These are phyloP conservation scores for Zootoca vivipara DNA, from an alignment of 2,113 vertebrate genomes.

Conservation along the genomic window DNA sequence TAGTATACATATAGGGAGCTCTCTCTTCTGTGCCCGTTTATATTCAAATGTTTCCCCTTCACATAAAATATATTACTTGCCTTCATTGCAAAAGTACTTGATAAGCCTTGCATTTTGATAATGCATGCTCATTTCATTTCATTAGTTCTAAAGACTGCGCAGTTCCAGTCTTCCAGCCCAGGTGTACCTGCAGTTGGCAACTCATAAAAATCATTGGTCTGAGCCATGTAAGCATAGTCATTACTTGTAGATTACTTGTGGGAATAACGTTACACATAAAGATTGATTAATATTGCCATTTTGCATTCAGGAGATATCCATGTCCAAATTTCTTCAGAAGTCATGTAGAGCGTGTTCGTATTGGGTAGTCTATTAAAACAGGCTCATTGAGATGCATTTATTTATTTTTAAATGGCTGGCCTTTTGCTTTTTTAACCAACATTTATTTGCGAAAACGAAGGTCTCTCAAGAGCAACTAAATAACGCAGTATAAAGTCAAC, in stretches of 20 bases:
- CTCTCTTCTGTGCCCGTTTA: slow-evolving; percentile 1
- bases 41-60: slow-evolving; percentile 1
- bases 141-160: not conserved
- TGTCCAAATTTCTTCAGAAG: slow-evolving; percentile 14
- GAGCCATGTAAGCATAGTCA: not conserved
- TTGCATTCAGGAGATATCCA: slow-evolving; percentile 12
- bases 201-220: slow-evolving; percentile 1
- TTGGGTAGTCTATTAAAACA: not conserved
- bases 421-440: not conserved
- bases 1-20: not conserved
- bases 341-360: not conserved
- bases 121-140: not conserved
- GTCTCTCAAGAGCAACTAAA: not conserved
- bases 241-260: not conserved
- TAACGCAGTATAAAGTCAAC: not conserved
- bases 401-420: not conserved
- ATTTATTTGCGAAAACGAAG: not conserved
- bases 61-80: not conserved
- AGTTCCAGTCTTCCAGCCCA: not conserved
- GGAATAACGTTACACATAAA: slow-evolving; percentile 7
- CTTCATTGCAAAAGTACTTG: slow-evolving; percentile 6
- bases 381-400: not conserved
- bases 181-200: slow-evolving; percentile 12
- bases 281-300: slow-evolving; percentile 13
- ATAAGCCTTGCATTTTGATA: slow-evolving; percentile 10